Evolutionary conservation across 2,113 vertebrate genomes (phyloP).

Genomic region (Scolopax mira): DNA sequence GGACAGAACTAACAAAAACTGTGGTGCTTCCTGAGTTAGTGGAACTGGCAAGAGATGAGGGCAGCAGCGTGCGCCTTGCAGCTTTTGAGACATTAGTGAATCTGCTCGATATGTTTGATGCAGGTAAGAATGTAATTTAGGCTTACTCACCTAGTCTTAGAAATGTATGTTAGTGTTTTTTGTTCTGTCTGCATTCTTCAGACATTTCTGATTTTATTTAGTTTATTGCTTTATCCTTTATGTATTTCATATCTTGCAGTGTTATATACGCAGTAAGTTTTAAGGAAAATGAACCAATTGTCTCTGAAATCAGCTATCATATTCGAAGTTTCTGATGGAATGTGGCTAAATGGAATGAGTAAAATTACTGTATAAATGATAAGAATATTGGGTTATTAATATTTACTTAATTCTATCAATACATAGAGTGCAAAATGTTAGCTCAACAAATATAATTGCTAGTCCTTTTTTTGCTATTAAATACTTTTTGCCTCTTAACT

Average conservation of each 20-base stretch:
- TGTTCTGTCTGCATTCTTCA: background rate
- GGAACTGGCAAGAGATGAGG: slow-evolving; percentile 87
- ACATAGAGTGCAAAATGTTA: background rate
- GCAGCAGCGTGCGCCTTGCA: slow-evolving; percentile 86
- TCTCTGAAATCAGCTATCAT: background rate
- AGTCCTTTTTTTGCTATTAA: background rate
- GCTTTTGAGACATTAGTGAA: slow-evolving; percentile 92
- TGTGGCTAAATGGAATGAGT: background rate
- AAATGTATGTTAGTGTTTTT: background rate
- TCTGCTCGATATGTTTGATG: slow-evolving; percentile 88
- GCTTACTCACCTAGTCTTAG: background rate
- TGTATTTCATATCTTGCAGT: background rate
- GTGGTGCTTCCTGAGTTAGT: slow-evolving; percentile 89
- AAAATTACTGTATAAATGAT: background rate
- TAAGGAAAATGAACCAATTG: background rate
- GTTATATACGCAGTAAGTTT: background rate
- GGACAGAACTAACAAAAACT: slow-evolving; percentile 86
- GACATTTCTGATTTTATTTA: background rate
- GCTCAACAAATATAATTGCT: background rate
- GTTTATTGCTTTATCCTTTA: background rate
- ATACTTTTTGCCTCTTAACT: background rate
- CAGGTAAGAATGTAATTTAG: slow-evolving; percentile 72
- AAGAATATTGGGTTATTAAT: background rate
- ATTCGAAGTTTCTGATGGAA: background rate
- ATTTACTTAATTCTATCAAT: background rate